A percentile compares a stretch with the other conserved stretches of the same genome.
Evolutionary conservation across 2,113 vertebrate genomes (phyloP).

Genomic region (Sinosuthora webbiana): DNA sequence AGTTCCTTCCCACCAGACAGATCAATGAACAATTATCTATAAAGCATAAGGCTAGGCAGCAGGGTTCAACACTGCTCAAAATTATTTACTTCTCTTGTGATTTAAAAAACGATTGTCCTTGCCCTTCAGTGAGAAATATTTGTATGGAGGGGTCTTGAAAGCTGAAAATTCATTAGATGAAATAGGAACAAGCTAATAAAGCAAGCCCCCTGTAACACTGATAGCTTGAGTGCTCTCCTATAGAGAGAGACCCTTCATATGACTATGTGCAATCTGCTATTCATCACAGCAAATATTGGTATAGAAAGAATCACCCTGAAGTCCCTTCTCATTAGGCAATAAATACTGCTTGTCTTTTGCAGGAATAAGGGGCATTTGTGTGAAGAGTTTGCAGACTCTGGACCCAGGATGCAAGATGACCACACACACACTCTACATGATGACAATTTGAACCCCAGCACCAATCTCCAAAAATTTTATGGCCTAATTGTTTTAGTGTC

Average conservation of each 20-base stretch:
- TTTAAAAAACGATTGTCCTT: conserved; percentile 34
- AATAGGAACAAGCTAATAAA: conserved; percentile 12
- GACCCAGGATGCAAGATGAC: background rate
- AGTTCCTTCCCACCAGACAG: conserved; percentile 7
- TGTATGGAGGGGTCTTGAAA: background rate
- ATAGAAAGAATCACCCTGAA: background rate
- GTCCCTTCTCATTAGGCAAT: background rate
- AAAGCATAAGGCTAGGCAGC: conserved; percentile 20
- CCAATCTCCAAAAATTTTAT: background rate
- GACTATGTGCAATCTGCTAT: background rate
- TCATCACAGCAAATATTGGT: background rate
- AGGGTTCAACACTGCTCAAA: conserved; percentile 17
- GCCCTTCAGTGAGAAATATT: conserved; percentile 9
- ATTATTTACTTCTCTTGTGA: conserved; percentile 38
- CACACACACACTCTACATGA: accelerated
- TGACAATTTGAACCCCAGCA: background rate
- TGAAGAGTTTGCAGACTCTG: background rate
- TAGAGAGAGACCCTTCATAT: background rate
- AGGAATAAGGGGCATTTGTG: background rate
- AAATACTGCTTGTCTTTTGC: background rate
- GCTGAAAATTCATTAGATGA: conserved; percentile 40
- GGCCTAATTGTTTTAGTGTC: background rate
- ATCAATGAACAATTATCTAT: conserved; percentile 57
- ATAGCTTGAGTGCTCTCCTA: background rate
- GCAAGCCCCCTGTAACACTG: background rate